Conservation (phyloP, 2,113 vertebrate species). For the Podarcis raffonei region DNA sequence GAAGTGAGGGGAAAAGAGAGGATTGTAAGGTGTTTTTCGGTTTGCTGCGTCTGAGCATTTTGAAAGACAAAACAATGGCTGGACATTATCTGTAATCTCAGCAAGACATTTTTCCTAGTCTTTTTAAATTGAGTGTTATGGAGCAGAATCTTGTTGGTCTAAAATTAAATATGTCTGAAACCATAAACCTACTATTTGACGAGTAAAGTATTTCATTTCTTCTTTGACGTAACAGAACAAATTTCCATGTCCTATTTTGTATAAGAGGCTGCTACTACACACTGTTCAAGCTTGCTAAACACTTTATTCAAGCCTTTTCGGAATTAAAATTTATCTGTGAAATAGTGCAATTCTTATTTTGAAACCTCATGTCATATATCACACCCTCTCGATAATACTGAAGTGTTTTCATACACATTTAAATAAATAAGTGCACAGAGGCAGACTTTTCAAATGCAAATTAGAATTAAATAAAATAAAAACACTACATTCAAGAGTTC, state of each 20-base stretch:
- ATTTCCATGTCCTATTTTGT: background rate
- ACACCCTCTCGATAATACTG: background rate
- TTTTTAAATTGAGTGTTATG: background rate
- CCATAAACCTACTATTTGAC: background rate
- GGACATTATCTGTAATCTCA: slow-evolving; percentile 24
- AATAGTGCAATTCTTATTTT: background rate
- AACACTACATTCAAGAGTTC: background rate
- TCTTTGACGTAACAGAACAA: background rate
- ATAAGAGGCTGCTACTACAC: no score
- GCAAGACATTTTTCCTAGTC: slow-evolving; percentile 19
- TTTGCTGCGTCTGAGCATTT: slow-evolving; percentile 6
- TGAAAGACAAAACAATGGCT: slow-evolving; percentile 26
- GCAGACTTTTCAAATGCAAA: background rate
- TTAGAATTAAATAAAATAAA: background rate
- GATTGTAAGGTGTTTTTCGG: slow-evolving; percentile 9
- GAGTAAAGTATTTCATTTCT: slow-evolving; percentile 16
- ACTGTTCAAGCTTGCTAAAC: background rate
- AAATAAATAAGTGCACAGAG: background rate
- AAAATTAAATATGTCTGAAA: slow-evolving; percentile 30
- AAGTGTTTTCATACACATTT: background rate
- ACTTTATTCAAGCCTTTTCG: background rate
- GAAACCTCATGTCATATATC: background rate
- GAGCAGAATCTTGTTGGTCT: background rate
- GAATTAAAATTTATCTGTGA: background rate
- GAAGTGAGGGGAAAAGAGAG: slow-evolving; percentile 3